Conservation (phyloP, 2,888 invertebrate species). For the Sussaba pulchella region DNA sequence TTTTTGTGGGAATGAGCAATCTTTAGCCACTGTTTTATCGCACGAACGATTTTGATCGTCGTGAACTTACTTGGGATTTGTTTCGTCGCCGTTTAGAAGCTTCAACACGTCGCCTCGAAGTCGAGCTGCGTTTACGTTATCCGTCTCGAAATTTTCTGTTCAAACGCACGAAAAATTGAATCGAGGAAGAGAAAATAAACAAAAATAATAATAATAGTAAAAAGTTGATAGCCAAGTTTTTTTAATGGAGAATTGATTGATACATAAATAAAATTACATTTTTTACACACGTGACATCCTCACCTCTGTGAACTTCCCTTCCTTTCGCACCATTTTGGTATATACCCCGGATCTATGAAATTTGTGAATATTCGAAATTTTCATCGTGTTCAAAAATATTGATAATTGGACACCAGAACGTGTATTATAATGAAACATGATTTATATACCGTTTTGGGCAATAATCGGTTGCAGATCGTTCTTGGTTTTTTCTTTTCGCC, state of each 20-base stretch:
- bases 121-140: conserved; percentile 52
- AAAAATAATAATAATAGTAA: neutral
- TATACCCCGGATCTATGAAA: conserved; percentile 59
- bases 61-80: conserved; percentile 55
- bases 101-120: conserved; percentile 60
- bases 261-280: conserved; percentile 7
- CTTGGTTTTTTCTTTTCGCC: conserved; percentile 40
- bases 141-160: conserved; percentile 17
- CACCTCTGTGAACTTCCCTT: conserved; percentile 53
- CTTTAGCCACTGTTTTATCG: neutral
- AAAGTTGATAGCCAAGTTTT: neutral
- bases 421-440: conserved; percentile 4
- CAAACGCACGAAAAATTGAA: neutral
- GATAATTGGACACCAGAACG: neutral
- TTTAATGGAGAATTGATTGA: neutral
- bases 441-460: conserved; percentile 61
- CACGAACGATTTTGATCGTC: neutral
- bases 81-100: conserved; percentile 64
- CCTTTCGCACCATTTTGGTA: conserved; percentile 64
- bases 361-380: neutral
- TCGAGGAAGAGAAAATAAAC: neutral
- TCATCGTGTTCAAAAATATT: neutral
- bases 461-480: conserved; percentile 63
- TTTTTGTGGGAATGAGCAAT: neutral
- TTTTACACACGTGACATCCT: conserved; percentile 2